Conservation (phyloP, 2,888 invertebrate species). For the Pristionchus japonicus region DNA sequence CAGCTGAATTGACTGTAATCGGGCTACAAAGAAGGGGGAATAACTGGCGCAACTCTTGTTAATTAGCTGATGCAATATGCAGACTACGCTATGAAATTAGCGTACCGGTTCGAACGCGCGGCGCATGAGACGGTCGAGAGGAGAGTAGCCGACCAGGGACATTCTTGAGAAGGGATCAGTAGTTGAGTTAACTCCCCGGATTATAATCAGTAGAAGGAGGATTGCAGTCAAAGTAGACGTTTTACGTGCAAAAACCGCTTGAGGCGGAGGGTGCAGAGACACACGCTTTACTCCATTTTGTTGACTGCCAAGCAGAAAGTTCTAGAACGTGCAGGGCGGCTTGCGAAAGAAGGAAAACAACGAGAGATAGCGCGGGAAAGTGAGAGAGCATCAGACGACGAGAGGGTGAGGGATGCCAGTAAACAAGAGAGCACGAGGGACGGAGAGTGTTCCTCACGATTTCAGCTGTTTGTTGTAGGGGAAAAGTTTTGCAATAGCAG, state of each 20-base stretch:
- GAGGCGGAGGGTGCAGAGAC: too few relatives aligned
- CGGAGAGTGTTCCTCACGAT: not conserved
- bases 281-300: too few relatives aligned
- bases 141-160: not conserved
- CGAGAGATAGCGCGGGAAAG: not conserved
- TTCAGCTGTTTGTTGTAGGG: too few relatives aligned
- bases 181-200: too few relatives aligned
- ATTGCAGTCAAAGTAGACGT: too few relatives aligned
- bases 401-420: not conserved
- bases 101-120: slow-evolving; percentile 22
- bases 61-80: too few relatives aligned
- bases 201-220: too few relatives aligned
- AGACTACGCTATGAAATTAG: too few relatives aligned
- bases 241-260: not conserved
- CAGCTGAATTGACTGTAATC: not conserved
- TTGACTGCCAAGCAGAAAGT: not conserved
- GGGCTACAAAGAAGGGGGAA: too few relatives aligned
- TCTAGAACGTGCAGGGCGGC: not conserved
- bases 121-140: not conserved
- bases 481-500: too few relatives aligned
- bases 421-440: not conserved
- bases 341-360: not conserved
- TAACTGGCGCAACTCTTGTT: too few relatives aligned
- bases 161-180: not conserved
- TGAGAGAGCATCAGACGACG: slow-evolving; percentile 14